Base-by-base conservation (phyloP, 2,797 vertebrate genomes). In the Hirundo rustica region DNA sequence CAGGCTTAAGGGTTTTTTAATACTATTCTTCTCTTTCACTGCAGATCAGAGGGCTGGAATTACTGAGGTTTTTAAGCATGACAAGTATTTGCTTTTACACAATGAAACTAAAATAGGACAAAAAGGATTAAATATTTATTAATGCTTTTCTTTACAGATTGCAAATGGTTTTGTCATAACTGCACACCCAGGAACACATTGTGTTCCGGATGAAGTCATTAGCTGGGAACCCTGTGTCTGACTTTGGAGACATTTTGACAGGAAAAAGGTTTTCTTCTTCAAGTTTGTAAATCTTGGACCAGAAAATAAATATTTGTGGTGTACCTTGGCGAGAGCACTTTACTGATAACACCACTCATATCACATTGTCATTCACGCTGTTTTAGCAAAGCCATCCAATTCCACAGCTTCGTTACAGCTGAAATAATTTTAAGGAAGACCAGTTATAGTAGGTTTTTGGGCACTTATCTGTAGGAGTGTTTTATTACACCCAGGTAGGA, bases 91-190 rank as follows among this genome's bases (percentile, higher is more conserved):
- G 10, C 54, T 84, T 85, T 91, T 72, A 84, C n/a, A 64, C 67
- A 88, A 92, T 64, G 67, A 79, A 94, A 84, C 26, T 93, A 89
- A 92, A 92, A 80, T 30, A 85, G 42, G 64, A 88, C 29, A 87
- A 91, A 89, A 73, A 75, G 9, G 27, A 47, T 85, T 91, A 84
- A 77, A 64, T 83, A 82, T 84, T 86, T 93, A 76, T 74, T 68
- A 77, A 68, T 53, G 15, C 9, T 13, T 38, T 83, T 82, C 67
- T 58, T 79, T 54, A 30, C 44, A 67, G 32, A 77, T 34, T 84
- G 34, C 27, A 85, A 90, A 51, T 44, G 17, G 36, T 70, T 58
- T 77, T 87, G 71, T 71, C 36, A 78, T 5, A 5, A 77, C 30
- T 57, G 47, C 40, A 84, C 27, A 80, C 12, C 11, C 62, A 66